These are phyloP conservation scores for Hestina assimilis DNA, from an alignment of 1,140 invertebrate species.

Conservation along the genomic window DNA sequence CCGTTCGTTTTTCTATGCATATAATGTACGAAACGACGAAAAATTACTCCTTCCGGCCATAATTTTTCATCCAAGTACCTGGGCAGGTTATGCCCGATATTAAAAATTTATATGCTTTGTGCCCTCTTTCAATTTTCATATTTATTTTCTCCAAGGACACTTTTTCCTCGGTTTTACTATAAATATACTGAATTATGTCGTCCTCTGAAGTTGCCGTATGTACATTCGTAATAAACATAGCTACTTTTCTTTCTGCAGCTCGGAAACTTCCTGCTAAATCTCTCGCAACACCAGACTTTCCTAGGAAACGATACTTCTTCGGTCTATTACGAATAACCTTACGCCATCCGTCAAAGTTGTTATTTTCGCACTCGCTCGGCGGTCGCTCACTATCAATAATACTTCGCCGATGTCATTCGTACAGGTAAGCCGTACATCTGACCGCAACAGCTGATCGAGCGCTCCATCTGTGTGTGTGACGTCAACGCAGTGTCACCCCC, in stretches of 20 bases:
- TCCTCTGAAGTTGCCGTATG: not conserved
- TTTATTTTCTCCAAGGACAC: not conserved
- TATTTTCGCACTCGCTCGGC: no score
- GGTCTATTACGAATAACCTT: not conserved
- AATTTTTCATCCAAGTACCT: not conserved
- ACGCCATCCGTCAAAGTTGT: slow-evolving; percentile 1
- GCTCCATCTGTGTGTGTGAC: no score
- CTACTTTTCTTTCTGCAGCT: slow-evolving; percentile 24
- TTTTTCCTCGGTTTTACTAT: not conserved
- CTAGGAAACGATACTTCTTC: not conserved
- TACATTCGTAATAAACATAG: slow-evolving; percentile 38
- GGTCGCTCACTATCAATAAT: no score
- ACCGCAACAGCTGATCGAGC: no score
- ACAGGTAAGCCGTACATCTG: no score
- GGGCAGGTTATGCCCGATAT: not conserved
- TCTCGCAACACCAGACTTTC: not conserved
- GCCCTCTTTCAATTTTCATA: not conserved
- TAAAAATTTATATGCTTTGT: not conserved
- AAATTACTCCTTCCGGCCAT: not conserved
- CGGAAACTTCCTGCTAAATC: slow-evolving; percentile 27
- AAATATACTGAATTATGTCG: not conserved
- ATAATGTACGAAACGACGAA: not conserved
- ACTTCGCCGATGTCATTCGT: no score
- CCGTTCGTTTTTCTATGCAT: not conserved
- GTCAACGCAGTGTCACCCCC: no score